phyloP scores from a whole-genome alignment of 2,888 invertebrate species.

The Cataglyphis rosenhaueri region DNA sequence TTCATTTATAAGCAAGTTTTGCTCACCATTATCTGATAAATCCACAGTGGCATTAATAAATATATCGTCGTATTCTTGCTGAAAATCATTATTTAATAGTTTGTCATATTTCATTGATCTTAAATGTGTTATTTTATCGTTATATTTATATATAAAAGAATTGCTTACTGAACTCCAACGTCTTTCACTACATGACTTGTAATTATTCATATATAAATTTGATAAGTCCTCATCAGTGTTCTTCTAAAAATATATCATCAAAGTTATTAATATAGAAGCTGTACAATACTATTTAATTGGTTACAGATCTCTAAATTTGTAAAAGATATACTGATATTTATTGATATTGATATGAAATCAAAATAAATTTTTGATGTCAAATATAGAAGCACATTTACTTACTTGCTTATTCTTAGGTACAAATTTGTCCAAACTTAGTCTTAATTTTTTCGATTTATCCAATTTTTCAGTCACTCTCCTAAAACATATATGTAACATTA shows the following conservation, averaged over 20 bases:
- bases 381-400: slow-evolving; percentile 34
- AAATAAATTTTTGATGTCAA: not conserved
- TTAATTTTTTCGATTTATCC: slow-evolving; percentile 81
- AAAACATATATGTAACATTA: slow-evolving; percentile 44
- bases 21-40: slow-evolving; percentile 81
- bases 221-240: slow-evolving; percentile 66
- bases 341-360: not conserved
- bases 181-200: slow-evolving; percentile 84
- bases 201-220: slow-evolving; percentile 71
- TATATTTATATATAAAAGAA: slow-evolving; percentile 78
- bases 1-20: slow-evolving; percentile 62
- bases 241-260: slow-evolving; percentile 71
- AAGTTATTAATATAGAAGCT: not conserved
- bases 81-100: slow-evolving; percentile 68
- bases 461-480: slow-evolving; percentile 77
- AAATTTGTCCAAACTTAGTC: slow-evolving; percentile 82
- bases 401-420: slow-evolving; percentile 79
- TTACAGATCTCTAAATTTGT: not conserved
- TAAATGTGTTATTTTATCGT: slow-evolving; percentile 66
- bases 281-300: not conserved
- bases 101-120: slow-evolving; percentile 73
- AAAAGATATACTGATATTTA: slow-evolving; percentile 1
- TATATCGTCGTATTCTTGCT: slow-evolving; percentile 77
- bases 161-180: slow-evolving; percentile 87
- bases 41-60: slow-evolving; percentile 82